Percentiles rank a stretch among this genome's conserved stretches.
These are phyloP conservation scores for Propsilocerus akamusi DNA, from an alignment of 1,140 invertebrate species.

Conservation along the genomic window DNA sequence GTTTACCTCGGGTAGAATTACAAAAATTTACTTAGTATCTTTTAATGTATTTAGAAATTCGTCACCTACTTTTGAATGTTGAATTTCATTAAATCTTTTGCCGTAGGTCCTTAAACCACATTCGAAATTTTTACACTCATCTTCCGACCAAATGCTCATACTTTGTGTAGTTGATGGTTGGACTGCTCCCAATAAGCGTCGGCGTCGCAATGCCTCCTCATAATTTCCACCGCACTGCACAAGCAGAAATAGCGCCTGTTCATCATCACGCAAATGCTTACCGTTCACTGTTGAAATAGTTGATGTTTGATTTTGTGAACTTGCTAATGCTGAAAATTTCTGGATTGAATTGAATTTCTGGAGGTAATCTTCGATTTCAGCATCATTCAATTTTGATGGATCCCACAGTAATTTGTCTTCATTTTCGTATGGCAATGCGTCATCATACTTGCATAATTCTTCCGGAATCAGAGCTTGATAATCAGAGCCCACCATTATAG, in stretches of 20 bases:
- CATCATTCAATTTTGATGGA: slow-evolving; percentile 52
- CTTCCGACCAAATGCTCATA: slow-evolving; percentile 90
- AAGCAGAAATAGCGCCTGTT: slow-evolving; percentile 79
- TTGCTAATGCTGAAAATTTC: slow-evolving; percentile 26
- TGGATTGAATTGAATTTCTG: slow-evolving; percentile 35
- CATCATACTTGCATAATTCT: slow-evolving; percentile 77
- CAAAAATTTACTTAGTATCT: neutral
- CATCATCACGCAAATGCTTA: slow-evolving; percentile 76
- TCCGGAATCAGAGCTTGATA: slow-evolving; percentile 89
- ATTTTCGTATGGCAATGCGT: slow-evolving; percentile 88
- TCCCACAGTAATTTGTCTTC: slow-evolving; percentile 92
- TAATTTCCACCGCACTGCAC: slow-evolving; percentile 88
- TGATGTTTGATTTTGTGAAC: slow-evolving; percentile 14
- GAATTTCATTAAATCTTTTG: slow-evolving; percentile 91
- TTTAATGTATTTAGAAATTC: neutral
- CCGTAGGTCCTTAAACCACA: slow-evolving; percentile 79
- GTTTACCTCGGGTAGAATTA: slow-evolving; percentile 36
- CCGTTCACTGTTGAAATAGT: slow-evolving; percentile 56
- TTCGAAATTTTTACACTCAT: slow-evolving; percentile 95
- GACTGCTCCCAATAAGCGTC: slow-evolving; percentile 60
- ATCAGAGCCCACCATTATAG: slow-evolving; percentile 89
- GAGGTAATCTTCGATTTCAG: slow-evolving; percentile 66
- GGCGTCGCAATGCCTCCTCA: slow-evolving; percentile 74
- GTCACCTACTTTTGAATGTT: slow-evolving; percentile 67
- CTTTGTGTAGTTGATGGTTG: slow-evolving; percentile 46